A percentile compares a stretch with the other conserved stretches of the same genome.
phyloP scores from a whole-genome alignment of 2,113 vertebrate genomes.

The Anser cygnoides region DNA sequence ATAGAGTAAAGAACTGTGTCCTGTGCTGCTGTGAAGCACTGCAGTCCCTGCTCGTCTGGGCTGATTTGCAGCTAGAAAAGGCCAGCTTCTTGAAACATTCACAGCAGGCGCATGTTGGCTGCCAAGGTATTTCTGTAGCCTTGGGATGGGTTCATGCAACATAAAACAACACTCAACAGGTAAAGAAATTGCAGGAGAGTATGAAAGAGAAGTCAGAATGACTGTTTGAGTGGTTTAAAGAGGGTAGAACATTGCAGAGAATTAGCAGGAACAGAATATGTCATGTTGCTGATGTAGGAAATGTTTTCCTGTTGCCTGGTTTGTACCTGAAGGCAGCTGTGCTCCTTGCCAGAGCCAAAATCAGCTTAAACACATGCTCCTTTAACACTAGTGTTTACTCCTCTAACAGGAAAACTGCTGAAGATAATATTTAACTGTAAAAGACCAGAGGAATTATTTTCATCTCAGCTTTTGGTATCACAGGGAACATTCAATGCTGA shows the following conservation, averaged over 20 bases:
- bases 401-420: not conserved
- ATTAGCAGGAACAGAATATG: not conserved
- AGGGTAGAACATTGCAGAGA: not conserved
- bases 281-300: not conserved
- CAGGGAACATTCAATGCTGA: not conserved
- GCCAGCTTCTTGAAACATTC: not conserved
- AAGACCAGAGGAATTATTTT: not conserved
- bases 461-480: not conserved
- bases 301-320: not conserved
- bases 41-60: not conserved
- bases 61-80: not conserved
- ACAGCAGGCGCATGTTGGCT: not conserved
- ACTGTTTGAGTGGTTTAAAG: not conserved
- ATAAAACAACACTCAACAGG: not conserved
- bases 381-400: not conserved
- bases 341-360: not conserved
- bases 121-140: not conserved
- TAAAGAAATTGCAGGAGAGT: not conserved
- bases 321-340: not conserved
- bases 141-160: not conserved
- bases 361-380: not conserved
- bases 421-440: not conserved
- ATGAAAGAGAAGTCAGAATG: not conserved
- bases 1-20: not conserved
- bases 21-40: not conserved